Base-by-base conservation (phyloP, 2,113 vertebrate species). In the Panthera leo region DNA sequence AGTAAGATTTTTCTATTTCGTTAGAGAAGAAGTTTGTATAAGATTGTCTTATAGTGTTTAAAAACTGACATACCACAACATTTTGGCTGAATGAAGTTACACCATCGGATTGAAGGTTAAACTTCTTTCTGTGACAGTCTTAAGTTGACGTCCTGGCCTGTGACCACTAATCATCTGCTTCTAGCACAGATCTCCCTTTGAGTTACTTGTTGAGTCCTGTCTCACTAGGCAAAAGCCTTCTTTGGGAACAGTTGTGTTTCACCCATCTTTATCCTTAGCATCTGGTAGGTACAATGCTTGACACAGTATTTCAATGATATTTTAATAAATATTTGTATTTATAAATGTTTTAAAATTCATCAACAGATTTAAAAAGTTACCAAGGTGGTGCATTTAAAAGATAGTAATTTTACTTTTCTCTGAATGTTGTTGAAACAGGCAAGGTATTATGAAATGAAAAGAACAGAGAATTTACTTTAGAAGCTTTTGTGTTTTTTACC, bases 281-380 rank as follows among this genome's bases (percentile, higher is more conserved):
- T 19, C n/a, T 42, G 51, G 14, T 83, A 29, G 51, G 14, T 83
- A 29, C 45, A 82, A 3, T 90, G 79, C 48, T 63, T 80, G 29
- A 11, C 45, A 70, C 12, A 67, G 18, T 31, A 73, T 86, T 92
- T 95, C 34, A 68, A 7, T 86, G 70, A 19, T 85, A n/a, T 29
- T 94, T 91, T 83, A 63, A 91, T 86, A 93, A 92, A 48, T 45
- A 58, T 71, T 82, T 92, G 23, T 61, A 79, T 34, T 85, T 91
- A 58, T 34, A 92, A 92, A 45, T 70, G 27, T 27, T 78, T 93
- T 55, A 83, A 73, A 96, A 73, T 82, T 94, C 5, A 36, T 39
- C 25, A 65, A 25, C 29, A 73, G 73, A 67, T 71, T 51, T 68
- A 14, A 65, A 95, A 85, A 95, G n/a, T 88, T 39, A 39, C n/a